Conservation (phyloP, 2,888 invertebrate species). For the Tachina fera region DNA sequence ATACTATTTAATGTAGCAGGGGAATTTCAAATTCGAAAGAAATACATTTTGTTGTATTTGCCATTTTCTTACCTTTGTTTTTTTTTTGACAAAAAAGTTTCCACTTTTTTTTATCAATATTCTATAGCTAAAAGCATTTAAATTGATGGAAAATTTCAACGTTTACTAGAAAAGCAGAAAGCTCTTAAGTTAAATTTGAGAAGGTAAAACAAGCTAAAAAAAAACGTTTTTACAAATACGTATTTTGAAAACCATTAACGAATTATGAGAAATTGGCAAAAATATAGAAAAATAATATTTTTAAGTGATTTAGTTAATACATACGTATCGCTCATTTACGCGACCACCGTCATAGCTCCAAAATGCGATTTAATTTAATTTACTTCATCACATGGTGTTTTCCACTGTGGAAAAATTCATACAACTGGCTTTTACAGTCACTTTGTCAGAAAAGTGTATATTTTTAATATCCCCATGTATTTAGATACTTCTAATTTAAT, state of each 20-base stretch:
- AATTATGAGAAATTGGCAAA: background rate
- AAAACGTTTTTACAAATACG: conserved; percentile 25
- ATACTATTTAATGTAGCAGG: background rate
- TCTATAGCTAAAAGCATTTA: conserved; percentile 16
- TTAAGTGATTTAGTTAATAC: too few relatives aligned
- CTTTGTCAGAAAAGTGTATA: too few relatives aligned
- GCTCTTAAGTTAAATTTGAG: background rate
- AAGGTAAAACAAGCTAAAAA: background rate
- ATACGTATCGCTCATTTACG: too few relatives aligned
- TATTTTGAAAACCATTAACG: background rate
- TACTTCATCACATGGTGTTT: too few relatives aligned
- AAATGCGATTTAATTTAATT: too few relatives aligned
- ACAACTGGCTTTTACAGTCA: too few relatives aligned
- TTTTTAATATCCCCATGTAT: too few relatives aligned
- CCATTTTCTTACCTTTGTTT: background rate
- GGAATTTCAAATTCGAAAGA: background rate
- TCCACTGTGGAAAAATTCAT: too few relatives aligned
- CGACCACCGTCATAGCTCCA: too few relatives aligned
- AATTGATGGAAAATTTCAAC: conserved; percentile 23
- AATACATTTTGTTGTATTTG: background rate
- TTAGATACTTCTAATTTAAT: too few relatives aligned
- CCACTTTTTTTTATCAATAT: background rate
- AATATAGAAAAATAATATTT: background rate
- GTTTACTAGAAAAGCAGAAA: conserved; percentile 39
- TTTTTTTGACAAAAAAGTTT: conserved; percentile 6